phyloP scores from a whole-genome alignment of 92 coral and sea anemone species.

The Blastomussa wellsi region DNA sequence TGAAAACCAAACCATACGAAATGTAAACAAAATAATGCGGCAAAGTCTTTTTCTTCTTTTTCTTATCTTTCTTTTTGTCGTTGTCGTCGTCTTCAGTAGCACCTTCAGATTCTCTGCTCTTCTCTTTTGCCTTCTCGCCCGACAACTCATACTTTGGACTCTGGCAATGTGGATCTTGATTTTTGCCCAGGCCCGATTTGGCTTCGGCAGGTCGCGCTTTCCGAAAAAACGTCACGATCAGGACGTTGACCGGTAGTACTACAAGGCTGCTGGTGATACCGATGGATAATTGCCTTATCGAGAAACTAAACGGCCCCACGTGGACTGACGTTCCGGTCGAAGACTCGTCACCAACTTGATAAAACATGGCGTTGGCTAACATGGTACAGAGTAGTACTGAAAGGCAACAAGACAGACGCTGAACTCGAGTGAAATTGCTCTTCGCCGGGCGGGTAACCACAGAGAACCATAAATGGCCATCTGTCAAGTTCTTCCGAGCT shows the following conservation, averaged over 20 bases:
- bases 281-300: conserved; percentile 88
- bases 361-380: conserved; percentile 98
- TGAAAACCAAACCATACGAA: conserved; percentile 74
- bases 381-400: conserved; percentile 86
- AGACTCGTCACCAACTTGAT: conserved; percentile 83
- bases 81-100: conserved; percentile 41
- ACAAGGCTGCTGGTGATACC: conserved; percentile 94
- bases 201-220: conserved; percentile 78
- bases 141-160: conserved; percentile 63
- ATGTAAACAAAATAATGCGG: conserved; percentile 78
- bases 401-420: conserved; percentile 90
- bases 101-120: conserved; percentile 61
- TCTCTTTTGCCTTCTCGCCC: conserved; percentile 41
- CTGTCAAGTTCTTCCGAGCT: conserved; percentile 92
- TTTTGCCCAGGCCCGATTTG: conserved; percentile 44
- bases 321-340: conserved; percentile 85
- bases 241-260: conserved; percentile 84
- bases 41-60: conserved; percentile 72
- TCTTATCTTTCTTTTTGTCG: conserved; percentile 49
- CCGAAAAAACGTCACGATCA: conserved; percentile 89
- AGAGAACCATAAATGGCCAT: conserved; percentile 95
- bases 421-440: conserved; percentile 95
- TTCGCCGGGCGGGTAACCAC: conserved; percentile 90
- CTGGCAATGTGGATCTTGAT: conserved; percentile 72
- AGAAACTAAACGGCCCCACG: conserved; percentile 91